Base-by-base conservation (phyloP, 2,113 vertebrate genomes). In the Pteruthius melanotis region DNA sequence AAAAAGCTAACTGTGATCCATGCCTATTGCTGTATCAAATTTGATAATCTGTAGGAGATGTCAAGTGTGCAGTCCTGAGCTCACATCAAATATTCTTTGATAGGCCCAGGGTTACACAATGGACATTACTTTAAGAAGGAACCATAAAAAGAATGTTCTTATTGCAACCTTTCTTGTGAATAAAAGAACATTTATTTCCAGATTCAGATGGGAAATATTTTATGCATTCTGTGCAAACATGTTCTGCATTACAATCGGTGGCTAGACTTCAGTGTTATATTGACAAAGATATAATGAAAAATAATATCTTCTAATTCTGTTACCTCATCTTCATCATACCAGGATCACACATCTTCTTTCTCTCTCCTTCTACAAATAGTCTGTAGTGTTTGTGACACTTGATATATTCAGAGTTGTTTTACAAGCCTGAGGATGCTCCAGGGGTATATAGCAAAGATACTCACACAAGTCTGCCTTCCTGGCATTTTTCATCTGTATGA, bases 401-500 rank as follows among this genome's bases (percentile, higher is more conserved):
- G 30, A 37, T 70, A 9, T 63, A 63, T 26, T 71, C 31, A 2
- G 5, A 35, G 40, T 13, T 71, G 40, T 42, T 88, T 79, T 40
- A 79, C 45, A 66, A 63, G 23, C 21, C 47, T 3, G 10, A 39
- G 10, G 19, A 82, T 70, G 14, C 3, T 78, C 23, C 28, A 53
- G 17, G 33, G 81, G 54, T n/a, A 12, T 5, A 37, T 11, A 47
- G 39, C 27, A 47, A 57, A 81, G 42, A 86, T 94, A 98, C 98
- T 98, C 89, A 98, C 98, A 14, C 28, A 94, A 26, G 13, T 98
- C 98, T 65, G 98, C 97, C 86, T 97, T 98, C 53, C 97, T 97
- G 76, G 97, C 95, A 12, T 98, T 98, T 94, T 90, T 98, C 97
- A 98, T 98, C 74, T 65, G 85, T 83, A 98, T 97, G 79, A 98